Conservation (phyloP, 2,113 vertebrate species). For the Aegotheles bennettii region DNA sequence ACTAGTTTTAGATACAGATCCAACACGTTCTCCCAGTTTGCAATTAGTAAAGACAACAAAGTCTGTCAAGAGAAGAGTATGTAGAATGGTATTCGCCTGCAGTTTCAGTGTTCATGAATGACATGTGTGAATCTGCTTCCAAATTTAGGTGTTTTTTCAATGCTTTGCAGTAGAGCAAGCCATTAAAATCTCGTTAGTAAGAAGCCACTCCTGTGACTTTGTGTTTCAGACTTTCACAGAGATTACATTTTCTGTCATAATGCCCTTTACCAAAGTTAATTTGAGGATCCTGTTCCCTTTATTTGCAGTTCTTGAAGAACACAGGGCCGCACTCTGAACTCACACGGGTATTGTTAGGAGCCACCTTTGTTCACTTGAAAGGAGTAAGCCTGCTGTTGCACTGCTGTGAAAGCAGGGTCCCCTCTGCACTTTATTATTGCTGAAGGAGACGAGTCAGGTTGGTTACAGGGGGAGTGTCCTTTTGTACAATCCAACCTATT, state of each 20-base stretch:
- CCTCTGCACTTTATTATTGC: background rate
- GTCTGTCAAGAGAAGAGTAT: background rate
- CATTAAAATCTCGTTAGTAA: background rate
- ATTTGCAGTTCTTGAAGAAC: background rate
- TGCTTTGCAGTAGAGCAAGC: background rate
- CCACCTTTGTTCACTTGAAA: background rate
- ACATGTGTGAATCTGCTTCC: background rate
- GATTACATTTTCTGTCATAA: background rate
- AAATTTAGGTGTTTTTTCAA: background rate
- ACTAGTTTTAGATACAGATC: background rate
- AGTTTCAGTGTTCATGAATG: background rate
- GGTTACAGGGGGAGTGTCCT: accelerated
- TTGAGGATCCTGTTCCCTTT: slow-evolving; percentile 29
- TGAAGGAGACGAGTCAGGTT: accelerated
- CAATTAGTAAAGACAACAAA: background rate
- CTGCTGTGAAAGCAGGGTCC: background rate
- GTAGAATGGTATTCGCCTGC: background rate
- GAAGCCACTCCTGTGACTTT: background rate
- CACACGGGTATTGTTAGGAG: background rate
- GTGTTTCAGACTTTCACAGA: background rate
- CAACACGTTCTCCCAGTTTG: background rate
- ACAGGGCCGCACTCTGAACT: background rate
- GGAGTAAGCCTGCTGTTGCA: background rate
- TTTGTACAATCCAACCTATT: background rate
- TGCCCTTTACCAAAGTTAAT: background rate